Percentiles rank a stretch among this genome's conserved stretches.
phyloP scores from a whole-genome alignment of 2,888 invertebrate genomes.

The Matsumyia berberina region DNA sequence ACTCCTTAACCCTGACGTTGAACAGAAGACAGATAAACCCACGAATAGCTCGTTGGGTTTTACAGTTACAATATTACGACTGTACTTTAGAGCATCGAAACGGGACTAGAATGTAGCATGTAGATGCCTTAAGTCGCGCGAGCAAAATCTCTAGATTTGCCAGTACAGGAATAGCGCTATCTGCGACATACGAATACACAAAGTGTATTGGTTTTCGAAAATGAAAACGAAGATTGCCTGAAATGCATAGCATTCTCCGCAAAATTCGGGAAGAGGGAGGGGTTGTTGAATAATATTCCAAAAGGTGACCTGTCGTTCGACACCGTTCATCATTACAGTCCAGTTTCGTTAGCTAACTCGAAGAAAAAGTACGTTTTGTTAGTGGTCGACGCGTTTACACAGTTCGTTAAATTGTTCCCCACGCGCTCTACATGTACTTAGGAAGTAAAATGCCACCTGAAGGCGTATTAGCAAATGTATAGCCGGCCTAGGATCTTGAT shows the following conservation, averaged over 20 bases:
- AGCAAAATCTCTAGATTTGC: too few relatives aligned
- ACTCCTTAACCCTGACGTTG: slow-evolving; percentile 72
- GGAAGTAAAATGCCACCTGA: slow-evolving; percentile 78
- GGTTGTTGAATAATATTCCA: slow-evolving; percentile 77
- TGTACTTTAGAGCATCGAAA: slow-evolving; percentile 26
- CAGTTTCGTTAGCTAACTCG: slow-evolving; percentile 38
- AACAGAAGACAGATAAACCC: slow-evolving; percentile 75
- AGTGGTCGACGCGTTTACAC: slow-evolving; percentile 58
- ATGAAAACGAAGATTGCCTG: slow-evolving; percentile 49
- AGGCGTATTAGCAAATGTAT: slow-evolving; percentile 74
- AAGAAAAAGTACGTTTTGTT: slow-evolving; percentile 53
- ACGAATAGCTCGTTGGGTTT: slow-evolving; percentile 75
- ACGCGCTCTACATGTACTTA: slow-evolving; percentile 64
- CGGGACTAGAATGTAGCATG: too few relatives aligned
- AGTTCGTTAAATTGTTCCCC: slow-evolving; percentile 59
- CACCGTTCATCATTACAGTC: slow-evolving; percentile 59
- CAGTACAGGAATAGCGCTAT: too few relatives aligned
- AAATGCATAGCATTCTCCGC: slow-evolving; percentile 59
- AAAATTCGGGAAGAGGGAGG: slow-evolving; percentile 70
- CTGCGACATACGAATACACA: not conserved
- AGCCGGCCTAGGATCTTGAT: slow-evolving; percentile 68
- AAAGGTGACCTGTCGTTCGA: slow-evolving; percentile 78
- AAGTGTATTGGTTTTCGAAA: slow-evolving; percentile 62
- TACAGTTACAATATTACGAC: slow-evolving; percentile 74
- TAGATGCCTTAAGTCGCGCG: too few relatives aligned